These are phyloP conservation scores for Tychaedon coryphoeus DNA, from an alignment of 2,113 vertebrate species.

Conservation along the genomic window DNA sequence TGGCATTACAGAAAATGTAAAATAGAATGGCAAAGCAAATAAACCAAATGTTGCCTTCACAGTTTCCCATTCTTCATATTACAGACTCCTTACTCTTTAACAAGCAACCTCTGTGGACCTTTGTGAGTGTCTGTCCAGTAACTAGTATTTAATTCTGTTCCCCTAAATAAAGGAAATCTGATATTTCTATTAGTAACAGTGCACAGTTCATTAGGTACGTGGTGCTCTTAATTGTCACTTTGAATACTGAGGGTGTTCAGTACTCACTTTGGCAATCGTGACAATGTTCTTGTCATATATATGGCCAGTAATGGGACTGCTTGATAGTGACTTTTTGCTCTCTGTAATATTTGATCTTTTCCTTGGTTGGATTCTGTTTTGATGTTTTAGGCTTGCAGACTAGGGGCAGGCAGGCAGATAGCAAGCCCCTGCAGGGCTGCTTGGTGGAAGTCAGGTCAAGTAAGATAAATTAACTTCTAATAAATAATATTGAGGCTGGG, in stretches of 20 bases:
- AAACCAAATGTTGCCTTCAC: not conserved
- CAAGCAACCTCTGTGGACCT: not conserved
- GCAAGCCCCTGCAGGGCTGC: fast-evolving
- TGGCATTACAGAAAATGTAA: not conserved
- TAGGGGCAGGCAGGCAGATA: not conserved
- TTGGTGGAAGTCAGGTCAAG: not conserved
- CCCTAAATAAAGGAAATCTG: not conserved
- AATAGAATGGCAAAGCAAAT: not conserved
- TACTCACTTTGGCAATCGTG: not conserved
- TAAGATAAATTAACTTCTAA: not conserved
- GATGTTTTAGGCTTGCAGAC: not conserved
- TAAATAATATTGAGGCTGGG: fast-evolving
- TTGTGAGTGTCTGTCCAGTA: not conserved
- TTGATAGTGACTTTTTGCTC: not conserved
- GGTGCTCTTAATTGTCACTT: not conserved
- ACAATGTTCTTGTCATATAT: not conserved
- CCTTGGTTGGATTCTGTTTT: not conserved
- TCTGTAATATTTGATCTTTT: not conserved
- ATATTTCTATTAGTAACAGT: not conserved
- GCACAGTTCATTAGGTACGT: not conserved
- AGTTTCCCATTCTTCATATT: not conserved
- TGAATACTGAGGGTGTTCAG: not conserved
- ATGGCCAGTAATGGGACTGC: not conserved
- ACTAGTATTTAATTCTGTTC: not conserved
- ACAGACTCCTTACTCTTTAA: not conserved